These are phyloP conservation scores for Venustoraphidia nigricollis DNA, from an alignment of 2,888 invertebrate species.

Conservation along the genomic window DNA sequence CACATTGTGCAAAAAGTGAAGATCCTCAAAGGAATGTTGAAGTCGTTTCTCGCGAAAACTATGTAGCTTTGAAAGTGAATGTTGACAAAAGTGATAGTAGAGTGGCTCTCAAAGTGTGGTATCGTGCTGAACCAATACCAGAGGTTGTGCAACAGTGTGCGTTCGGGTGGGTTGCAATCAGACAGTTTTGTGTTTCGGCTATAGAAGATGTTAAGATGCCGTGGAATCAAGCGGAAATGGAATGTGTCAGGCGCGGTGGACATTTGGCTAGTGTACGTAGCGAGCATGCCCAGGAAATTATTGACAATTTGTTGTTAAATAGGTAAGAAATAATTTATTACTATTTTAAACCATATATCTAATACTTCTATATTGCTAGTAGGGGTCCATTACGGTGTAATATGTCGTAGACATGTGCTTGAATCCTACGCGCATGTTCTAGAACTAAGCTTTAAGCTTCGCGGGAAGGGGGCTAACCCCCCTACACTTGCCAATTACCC, in stretches of 20 bases:
- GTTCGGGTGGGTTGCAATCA: constrained; percentile 53
- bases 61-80: constrained; percentile 30
- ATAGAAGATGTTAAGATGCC: constrained; percentile 38
- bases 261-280: constrained; percentile 51
- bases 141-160: constrained; percentile 49
- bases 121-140: constrained; percentile 44
- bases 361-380: no score
- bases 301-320: constrained; percentile 46
- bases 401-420: no score
- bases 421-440: no score
- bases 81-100: constrained; percentile 13
- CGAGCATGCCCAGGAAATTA: constrained; percentile 42
- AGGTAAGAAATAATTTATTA: constrained; percentile 31
- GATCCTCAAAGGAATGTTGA: constrained; percentile 41
- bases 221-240: constrained; percentile 53
- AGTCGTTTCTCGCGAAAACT: constrained; percentile 40
- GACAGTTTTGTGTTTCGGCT: constrained; percentile 49
- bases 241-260: constrained; percentile 46
- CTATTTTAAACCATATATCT: no score
- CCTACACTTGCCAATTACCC: no score
- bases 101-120: constrained; percentile 36
- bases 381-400: no score
- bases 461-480: no score
- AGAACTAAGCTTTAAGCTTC: no score
- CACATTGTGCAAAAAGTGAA: constrained; percentile 41